Evolutionary conservation across 1,140 invertebrate genomes (phyloP).

Genomic region (Delia radicum): DNA sequence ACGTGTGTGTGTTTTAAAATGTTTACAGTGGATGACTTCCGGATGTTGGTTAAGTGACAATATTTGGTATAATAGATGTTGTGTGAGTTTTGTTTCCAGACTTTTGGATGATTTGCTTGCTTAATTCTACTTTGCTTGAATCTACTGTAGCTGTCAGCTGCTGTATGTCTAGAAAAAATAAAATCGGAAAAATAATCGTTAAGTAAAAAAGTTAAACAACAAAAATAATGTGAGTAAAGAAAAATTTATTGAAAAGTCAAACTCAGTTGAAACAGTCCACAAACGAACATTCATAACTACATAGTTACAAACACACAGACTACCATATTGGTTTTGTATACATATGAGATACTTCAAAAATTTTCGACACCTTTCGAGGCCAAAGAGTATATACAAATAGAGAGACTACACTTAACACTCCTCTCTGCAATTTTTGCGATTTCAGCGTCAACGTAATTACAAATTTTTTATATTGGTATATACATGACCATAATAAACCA

Average conservation of each 20-base stretch:
- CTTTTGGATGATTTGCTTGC: not conserved
- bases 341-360: too few relatives aligned
- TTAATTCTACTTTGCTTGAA: not conserved
- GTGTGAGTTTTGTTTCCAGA: not conserved
- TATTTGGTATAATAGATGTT: not conserved
- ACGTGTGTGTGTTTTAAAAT: conserved; percentile 1
- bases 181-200: not conserved
- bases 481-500: too few relatives aligned
- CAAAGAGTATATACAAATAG: too few relatives aligned
- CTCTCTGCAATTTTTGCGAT: too few relatives aligned
- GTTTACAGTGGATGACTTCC: conserved; percentile 6
- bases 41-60: conserved; percentile 15
- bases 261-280: conserved; percentile 2
- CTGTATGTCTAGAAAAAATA: not conserved
- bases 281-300: not conserved
- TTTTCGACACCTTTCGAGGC: too few relatives aligned
- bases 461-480: too few relatives aligned
- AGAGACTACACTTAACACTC: too few relatives aligned
- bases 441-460: too few relatives aligned
- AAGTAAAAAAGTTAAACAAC: conserved; percentile 12
- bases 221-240: not conserved
- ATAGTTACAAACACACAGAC: not conserved
- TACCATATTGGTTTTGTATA: too few relatives aligned
- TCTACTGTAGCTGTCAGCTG: not conserved
- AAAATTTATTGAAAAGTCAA: conserved; percentile 20